phyloP scores from a whole-genome alignment of 1,140 invertebrate genomes.

The Lepidurus apus region DNA sequence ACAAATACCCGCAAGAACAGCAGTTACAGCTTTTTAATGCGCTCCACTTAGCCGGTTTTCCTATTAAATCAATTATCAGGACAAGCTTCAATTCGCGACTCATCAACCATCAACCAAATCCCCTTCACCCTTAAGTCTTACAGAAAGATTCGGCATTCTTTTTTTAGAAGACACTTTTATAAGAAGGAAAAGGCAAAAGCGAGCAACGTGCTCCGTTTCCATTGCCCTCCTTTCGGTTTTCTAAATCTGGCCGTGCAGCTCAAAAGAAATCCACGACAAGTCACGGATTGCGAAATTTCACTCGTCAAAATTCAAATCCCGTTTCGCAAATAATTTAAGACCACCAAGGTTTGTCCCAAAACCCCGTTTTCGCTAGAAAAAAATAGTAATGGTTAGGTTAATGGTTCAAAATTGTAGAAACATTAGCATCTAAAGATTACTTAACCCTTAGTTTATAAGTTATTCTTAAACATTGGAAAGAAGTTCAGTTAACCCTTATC shows the following conservation, averaged over 20 bases:
- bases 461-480: too few species aligned
- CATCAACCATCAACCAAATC: neutral
- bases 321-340: neutral
- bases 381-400: too few species aligned
- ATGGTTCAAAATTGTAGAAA: too few species aligned
- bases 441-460: too few species aligned
- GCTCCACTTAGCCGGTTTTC: neutral
- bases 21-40: neutral
- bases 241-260: neutral
- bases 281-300: neutral
- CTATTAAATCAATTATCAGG: neutral
- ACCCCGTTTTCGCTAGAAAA: too few species aligned
- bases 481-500: too few species aligned
- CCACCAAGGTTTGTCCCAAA: neutral
- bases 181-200: neutral
- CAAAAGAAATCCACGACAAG: neutral
- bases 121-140: neutral
- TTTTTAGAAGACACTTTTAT: neutral
- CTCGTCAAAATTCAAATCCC: neutral
- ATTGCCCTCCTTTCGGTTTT: neutral
- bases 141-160: neutral
- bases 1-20: neutral
- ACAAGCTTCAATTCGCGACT: neutral
- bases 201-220: neutral
- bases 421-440: too few species aligned